Evolutionary conservation across 2,113 vertebrate genomes (phyloP), one percentile per base, ranked within the genome.

Genomic region (Dromaius novaehollandiae): DNA sequence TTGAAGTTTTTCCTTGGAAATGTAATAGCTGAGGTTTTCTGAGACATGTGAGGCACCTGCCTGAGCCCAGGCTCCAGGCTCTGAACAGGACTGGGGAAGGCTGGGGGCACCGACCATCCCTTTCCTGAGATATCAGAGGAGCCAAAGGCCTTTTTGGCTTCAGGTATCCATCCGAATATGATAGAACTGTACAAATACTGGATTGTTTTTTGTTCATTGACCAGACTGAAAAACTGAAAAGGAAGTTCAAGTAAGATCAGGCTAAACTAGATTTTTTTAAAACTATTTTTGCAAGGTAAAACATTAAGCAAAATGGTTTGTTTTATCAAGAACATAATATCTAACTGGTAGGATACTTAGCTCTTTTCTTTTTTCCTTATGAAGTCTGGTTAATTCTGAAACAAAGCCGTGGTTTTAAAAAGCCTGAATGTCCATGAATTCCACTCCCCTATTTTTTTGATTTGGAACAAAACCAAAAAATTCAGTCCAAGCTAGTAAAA

Each of bases 381-480:
- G 18, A 77, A 91, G 42, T 77, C 46, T 48, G 55, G 30, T 58
- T 30, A 28, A 38, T 64, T 64, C 84, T 96, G 93, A 96, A 94
- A 92, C 77, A 93, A 94, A 90, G 86, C 88, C 90, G 88, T 79
- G 5, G 58, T 64, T 88, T 90, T 96, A 46, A 75, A 58, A n/a
- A 42, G 92, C 42, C 79, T 92, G 86, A 95, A 86, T 93, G 96
- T 96, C 94, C 80, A 95, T 74, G 83, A 93, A 92, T 84, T 94
- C 74, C n/a, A 73, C 81, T 76, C 51, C 48, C 18, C 26, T 55
- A 2, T 0, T 44, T 48, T n/a, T 65, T 25, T 6, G 5, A 32
- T 88, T 94, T 96, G 95, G 93, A 88, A 50, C 73, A 30, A 51
- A 71, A 10, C 55, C 96, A 96, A 78, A 51, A 77, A 71, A 13